phyloP scores from a whole-genome alignment of 92 coral and sea anemone genomes.

The Umimayanthus chanpuru region DNA sequence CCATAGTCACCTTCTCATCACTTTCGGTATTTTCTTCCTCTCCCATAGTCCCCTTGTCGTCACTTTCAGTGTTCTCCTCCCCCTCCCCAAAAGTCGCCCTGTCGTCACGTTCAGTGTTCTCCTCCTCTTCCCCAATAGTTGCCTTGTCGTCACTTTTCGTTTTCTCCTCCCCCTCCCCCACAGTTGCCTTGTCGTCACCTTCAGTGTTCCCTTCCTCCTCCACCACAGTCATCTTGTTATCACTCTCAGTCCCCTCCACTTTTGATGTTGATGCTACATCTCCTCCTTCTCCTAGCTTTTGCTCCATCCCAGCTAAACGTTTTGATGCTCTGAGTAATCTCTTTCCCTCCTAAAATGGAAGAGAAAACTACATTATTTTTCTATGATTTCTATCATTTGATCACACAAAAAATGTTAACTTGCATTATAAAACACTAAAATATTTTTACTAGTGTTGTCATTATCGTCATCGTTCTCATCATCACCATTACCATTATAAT shows the following conservation, averaged over 20 bases:
- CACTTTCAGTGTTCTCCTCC: neutral
- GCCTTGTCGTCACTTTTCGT: neutral
- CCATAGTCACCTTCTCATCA: neutral
- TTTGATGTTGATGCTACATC: neutral
- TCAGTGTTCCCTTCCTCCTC: neutral
- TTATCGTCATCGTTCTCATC: no score
- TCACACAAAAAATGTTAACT: neutral
- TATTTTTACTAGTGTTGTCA: no score
- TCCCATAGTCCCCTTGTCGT: neutral
- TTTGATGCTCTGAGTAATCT: constrained; percentile 15
- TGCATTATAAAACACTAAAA: no score
- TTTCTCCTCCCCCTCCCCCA: neutral
- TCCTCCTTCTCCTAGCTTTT: neutral
- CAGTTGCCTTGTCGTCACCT: neutral
- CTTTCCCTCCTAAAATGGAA: constrained; percentile 9
- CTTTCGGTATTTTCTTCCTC: neutral
- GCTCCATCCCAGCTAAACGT: constrained; percentile 18
- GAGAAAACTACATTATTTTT: neutral
- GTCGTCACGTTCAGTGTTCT: neutral
- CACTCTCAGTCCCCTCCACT: neutral
- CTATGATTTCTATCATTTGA: no score
- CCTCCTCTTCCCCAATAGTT: neutral
- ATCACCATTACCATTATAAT: no score
- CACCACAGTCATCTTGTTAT: neutral
- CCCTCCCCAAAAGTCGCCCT: neutral